Evolutionary conservation across 2,113 vertebrate genomes (phyloP).

Genomic region (Corvus moneduloides): DNA sequence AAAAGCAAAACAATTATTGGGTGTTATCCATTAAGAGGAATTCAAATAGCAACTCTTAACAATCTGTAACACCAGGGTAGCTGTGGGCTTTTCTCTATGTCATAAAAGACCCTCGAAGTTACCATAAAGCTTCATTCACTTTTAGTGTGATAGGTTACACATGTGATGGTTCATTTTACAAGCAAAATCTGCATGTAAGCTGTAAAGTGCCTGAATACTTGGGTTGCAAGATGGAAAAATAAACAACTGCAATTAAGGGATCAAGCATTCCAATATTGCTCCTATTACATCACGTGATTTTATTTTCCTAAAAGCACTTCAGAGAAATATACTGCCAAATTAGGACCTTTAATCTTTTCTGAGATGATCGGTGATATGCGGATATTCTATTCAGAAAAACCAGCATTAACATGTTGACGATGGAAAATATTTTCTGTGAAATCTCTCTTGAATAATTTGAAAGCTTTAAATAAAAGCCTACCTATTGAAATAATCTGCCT

Average conservation of each 20-base stretch:
- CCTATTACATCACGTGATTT: background rate
- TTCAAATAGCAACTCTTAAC: constrained; percentile 52
- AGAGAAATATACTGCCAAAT: background rate
- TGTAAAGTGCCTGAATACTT: constrained; percentile 19
- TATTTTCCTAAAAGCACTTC: constrained; percentile 17
- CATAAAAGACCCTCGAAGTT: constrained; percentile 54
- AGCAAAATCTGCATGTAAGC: constrained; percentile 29
- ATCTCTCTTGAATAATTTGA: background rate
- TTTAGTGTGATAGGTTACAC: constrained; percentile 41
- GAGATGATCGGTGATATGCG: background rate
- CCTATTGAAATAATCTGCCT: background rate
- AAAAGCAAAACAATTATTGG: constrained; percentile 58
- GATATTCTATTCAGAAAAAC: background rate
- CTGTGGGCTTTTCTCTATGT: background rate
- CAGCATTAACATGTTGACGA: background rate
- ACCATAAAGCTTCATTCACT: constrained; percentile 37
- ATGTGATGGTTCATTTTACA: constrained; percentile 59
- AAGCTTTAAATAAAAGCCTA: background rate
- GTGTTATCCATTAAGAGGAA: constrained; percentile 58
- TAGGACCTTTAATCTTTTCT: background rate
- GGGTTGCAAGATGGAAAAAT: constrained; percentile 31
- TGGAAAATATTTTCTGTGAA: background rate
- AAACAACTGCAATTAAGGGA: constrained; percentile 27
- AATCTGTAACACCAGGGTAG: constrained; percentile 26
- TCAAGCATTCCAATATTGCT: background rate